Evolutionary conservation across 2,888 invertebrate genomes (phyloP).

Genomic region (Lepidonotus clava): DNA sequence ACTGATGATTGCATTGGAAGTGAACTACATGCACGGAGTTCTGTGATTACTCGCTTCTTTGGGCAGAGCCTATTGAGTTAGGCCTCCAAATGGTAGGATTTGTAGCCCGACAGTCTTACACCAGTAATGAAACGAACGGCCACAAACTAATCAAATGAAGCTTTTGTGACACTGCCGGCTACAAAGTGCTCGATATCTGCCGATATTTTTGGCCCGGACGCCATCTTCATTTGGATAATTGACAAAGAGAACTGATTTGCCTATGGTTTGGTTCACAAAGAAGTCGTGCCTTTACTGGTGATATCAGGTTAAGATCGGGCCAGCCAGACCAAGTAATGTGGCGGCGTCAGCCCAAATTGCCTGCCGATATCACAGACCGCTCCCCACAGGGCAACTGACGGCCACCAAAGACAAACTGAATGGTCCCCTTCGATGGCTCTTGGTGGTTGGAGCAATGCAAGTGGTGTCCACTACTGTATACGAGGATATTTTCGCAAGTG

Average conservation of each 20-base stretch:
- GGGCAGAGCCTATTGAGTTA: neutral
- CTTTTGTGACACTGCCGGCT: neutral
- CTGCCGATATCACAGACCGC: neutral
- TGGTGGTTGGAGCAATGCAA: too few relatives aligned
- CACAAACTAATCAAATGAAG: neutral
- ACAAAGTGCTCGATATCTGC: neutral
- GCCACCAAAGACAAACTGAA: too few relatives aligned
- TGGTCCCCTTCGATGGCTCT: neutral
- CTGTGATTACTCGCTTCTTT: neutral
- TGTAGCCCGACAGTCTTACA: neutral
- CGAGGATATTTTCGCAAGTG: too few relatives aligned
- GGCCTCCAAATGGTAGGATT: neutral
- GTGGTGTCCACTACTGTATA: too few relatives aligned
- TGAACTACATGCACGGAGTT: neutral
- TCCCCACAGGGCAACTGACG: too few relatives aligned
- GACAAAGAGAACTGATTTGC: slow-evolving; percentile 24
- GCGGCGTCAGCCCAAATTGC: neutral
- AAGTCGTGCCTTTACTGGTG: neutral
- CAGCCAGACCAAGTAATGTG: neutral
- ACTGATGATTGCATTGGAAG: too few relatives aligned
- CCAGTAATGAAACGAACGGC: neutral
- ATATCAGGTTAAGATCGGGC: neutral
- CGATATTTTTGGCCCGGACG: neutral
- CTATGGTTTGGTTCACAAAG: neutral
- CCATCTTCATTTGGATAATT: slow-evolving; percentile 3